phyloP scores from a whole-genome alignment of 2,797 vertebrate species.

The Lemur catta region DNA sequence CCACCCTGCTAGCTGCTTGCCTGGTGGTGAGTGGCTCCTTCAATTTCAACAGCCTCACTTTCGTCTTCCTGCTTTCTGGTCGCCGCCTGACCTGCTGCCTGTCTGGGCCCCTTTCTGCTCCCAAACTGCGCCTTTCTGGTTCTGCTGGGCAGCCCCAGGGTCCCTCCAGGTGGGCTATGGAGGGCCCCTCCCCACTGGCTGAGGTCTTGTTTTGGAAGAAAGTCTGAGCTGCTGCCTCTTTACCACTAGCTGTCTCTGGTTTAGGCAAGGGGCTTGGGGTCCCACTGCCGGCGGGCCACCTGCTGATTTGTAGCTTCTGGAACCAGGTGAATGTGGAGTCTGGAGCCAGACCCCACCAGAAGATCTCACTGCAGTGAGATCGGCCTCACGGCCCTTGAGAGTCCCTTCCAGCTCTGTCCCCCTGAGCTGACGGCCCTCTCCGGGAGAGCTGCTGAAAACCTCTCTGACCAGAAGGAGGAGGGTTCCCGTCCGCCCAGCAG shows the following conservation, averaged over 20 bases:
- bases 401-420: background rate
- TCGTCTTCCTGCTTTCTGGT: background rate
- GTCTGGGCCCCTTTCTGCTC: background rate
- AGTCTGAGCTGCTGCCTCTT: background rate
- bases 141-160: background rate
- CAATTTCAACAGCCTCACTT: background rate
- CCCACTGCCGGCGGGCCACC: background rate
- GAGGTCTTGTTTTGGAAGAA: background rate
- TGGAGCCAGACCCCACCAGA: background rate
- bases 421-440: background rate
- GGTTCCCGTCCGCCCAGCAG: background rate
- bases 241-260: background rate
- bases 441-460: background rate
- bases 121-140: background rate
- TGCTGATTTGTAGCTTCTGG: background rate
- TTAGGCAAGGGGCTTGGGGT: background rate
- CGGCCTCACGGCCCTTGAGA: background rate
- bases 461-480: background rate
- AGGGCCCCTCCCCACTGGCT: background rate
- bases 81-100: background rate
- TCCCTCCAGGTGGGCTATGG: background rate
- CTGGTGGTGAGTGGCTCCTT: background rate
- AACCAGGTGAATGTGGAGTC: too few relatives aligned
- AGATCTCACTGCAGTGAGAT: background rate
- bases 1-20: background rate